A percentile compares a stretch with the other conserved stretches of the same genome.
These are phyloP conservation scores for Oopsacas minuta DNA, from an alignment of 37 sponge, comb jelly and placozoan species.

Conservation along the genomic window DNA sequence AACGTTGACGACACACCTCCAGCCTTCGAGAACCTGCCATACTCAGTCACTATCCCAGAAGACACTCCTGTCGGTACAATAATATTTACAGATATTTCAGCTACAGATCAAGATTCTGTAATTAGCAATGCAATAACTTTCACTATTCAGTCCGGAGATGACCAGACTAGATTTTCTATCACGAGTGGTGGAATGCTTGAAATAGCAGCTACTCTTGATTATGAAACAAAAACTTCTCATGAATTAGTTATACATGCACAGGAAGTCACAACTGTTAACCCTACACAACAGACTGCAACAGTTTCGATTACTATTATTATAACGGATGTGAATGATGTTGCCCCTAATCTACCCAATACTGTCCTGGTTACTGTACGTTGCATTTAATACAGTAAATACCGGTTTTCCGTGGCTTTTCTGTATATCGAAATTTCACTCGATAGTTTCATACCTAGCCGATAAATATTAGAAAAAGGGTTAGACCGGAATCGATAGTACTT, in stretches of 20 bases:
- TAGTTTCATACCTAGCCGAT: too few species aligned
- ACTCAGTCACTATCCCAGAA: not conserved
- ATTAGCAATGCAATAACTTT: not conserved
- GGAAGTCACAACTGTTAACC: not conserved
- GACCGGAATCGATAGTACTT: too few species aligned
- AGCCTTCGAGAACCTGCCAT: not conserved
- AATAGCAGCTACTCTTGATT: not conserved
- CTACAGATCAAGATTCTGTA: not conserved
- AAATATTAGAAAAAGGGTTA: too few species aligned
- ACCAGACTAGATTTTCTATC: not conserved
- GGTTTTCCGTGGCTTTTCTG: too few species aligned
- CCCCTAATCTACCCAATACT: not conserved
- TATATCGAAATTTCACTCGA: too few species aligned
- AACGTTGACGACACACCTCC: not conserved
- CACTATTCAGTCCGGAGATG: not conserved
- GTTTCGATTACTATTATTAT: not conserved
- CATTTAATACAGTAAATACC: too few species aligned
- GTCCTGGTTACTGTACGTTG: not conserved
- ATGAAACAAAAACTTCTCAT: not conserved
- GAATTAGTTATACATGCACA: not conserved
- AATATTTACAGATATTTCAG: not conserved
- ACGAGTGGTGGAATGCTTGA: not conserved
- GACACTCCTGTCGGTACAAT: not conserved
- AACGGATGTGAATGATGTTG: not conserved
- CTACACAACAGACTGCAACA: not conserved